Percentiles rank a stretch among this genome's conserved stretches.
phyloP scores from a whole-genome alignment of 1,140 invertebrate species.

The Trichonephila inaurata region DNA sequence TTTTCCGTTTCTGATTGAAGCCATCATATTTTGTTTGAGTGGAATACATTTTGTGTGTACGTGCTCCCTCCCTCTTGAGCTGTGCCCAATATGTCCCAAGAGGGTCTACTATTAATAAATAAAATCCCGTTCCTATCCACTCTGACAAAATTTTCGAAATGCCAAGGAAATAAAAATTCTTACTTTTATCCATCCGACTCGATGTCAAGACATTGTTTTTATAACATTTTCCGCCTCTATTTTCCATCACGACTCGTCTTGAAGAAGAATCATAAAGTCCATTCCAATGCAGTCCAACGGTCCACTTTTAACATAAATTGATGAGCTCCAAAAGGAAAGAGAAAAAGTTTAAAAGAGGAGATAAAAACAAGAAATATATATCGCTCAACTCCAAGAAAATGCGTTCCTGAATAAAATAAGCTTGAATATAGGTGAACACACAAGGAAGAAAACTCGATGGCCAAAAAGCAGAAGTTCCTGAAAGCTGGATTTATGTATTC shows the following conservation, averaged over 20 bases:
- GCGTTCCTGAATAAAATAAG: conserved; percentile 17
- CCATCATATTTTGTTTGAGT: no score
- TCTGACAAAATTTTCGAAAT: no score
- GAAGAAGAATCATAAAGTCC: conserved; percentile 23
- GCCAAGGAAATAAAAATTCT: background rate
- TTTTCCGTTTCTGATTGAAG: no score
- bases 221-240: background rate
- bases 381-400: background rate
- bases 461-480: background rate
- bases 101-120: no score
- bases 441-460: background rate
- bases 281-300: conserved; percentile 10
- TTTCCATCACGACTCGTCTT: background rate
- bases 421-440: background rate
- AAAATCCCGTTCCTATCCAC: no score
- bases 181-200: background rate
- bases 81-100: no score
- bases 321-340: background rate
- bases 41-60: no score
- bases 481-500: background rate
- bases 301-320: conserved; percentile 23
- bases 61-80: no score
- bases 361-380: conserved; percentile 10
- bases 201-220: conserved; percentile 7
- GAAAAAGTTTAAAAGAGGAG: background rate